A percentile compares a stretch with the other conserved stretches of the same genome.
These are phyloP conservation scores for Dinothrombium tinctorium DNA, from an alignment of 1,140 invertebrate genomes.

Conservation along the genomic window DNA sequence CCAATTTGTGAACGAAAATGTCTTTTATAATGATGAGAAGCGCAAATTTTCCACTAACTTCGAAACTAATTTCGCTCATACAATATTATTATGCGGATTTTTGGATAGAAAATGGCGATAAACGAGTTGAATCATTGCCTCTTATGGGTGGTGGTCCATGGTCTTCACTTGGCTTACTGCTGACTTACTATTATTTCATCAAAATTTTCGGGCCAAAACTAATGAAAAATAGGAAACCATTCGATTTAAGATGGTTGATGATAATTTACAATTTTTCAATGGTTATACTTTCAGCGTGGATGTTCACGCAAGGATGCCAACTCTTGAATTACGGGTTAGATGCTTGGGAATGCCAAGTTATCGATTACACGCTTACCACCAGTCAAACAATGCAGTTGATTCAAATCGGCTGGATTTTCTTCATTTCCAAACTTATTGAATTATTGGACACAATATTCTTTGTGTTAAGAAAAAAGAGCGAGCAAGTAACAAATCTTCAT, in stretches of 20 bases:
- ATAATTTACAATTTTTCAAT: constrained; percentile 25
- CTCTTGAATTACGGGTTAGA: neutral
- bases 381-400: neutral
- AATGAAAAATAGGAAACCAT: constrained; percentile 23
- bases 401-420: constrained; percentile 24
- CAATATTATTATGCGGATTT: too few species aligned
- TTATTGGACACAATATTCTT: constrained; percentile 13
- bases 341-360: neutral
- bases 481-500: constrained; percentile 63
- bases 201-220: constrained; percentile 20
- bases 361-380: neutral
- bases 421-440: constrained; percentile 26
- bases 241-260: constrained; percentile 20
- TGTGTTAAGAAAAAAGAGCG: constrained; percentile 39
- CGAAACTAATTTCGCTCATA: too few species aligned
- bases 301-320: constrained; percentile 15
- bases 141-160: constrained; percentile 23
- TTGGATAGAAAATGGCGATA: too few species aligned
- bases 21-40: too few species aligned
- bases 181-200: constrained; percentile 21
- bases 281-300: constrained; percentile 21
- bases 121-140: constrained; percentile 23
- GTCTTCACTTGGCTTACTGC: constrained; percentile 20
- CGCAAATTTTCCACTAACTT: too few species aligned
- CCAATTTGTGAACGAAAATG: too few species aligned